A percentile compares a stretch with the other conserved stretches of the same genome.
phyloP scores from a whole-genome alignment of 2,797 vertebrate genomes.

The Carapus acus region DNA sequence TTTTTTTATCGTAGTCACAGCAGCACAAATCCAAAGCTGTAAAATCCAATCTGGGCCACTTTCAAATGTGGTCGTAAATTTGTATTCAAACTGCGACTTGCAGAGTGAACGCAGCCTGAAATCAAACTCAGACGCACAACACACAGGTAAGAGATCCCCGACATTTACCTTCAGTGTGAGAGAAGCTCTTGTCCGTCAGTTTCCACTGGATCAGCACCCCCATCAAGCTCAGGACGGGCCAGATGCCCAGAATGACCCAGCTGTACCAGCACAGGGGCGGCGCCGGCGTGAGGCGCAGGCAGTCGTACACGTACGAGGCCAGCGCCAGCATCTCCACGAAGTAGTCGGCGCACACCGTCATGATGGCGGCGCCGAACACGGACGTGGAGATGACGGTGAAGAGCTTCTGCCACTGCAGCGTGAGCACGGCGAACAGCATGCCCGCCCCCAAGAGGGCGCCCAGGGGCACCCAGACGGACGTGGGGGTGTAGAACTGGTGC shows the following conservation, averaged over 20 bases:
- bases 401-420: constrained; percentile 80
- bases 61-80: no score
- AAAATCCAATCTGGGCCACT: no score
- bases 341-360: constrained; percentile 81
- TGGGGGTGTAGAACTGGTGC: constrained; percentile 75
- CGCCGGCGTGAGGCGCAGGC: constrained; percentile 70
- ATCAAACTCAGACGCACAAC: no score
- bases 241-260: constrained; percentile 84
- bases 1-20: no score
- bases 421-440: constrained; percentile 82
- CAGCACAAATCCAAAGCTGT: no score
- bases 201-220: constrained; percentile 84
- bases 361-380: constrained; percentile 78
- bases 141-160: no score
- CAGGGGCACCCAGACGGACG: constrained; percentile 80
- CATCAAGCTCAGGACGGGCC: constrained; percentile 79
- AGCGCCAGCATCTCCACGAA: constrained; percentile 80
- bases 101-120: no score
- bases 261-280: constrained; percentile 83
- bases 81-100: no score
- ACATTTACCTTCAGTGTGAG: constrained; percentile 79
- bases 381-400: constrained; percentile 82
- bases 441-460: constrained; percentile 77
- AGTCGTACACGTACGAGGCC: constrained; percentile 70
- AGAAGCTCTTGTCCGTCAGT: constrained; percentile 77